These are phyloP conservation scores for Chelonus formosanus DNA, from an alignment of 2,888 invertebrate species.

Conservation along the genomic window DNA sequence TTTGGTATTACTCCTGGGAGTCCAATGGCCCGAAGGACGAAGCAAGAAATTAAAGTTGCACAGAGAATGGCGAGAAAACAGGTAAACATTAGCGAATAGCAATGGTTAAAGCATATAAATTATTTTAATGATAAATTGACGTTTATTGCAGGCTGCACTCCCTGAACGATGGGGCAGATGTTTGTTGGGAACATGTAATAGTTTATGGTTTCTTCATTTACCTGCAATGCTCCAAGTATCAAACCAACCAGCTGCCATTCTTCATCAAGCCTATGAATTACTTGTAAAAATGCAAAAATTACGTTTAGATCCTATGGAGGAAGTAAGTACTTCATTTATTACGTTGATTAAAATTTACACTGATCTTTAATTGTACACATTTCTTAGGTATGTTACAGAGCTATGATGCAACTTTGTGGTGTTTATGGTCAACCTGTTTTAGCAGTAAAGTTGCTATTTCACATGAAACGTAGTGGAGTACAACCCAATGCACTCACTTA, in stretches of 20 bases:
- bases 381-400: constrained; percentile 88
- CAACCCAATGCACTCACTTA: constrained; percentile 98
- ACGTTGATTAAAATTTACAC: constrained; percentile 1
- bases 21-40: constrained; percentile 91
- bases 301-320: constrained; percentile 85
- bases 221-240: constrained; percentile 79
- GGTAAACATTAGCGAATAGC: constrained; percentile 40
- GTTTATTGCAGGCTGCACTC: constrained; percentile 66
- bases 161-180: constrained; percentile 95
- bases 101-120: constrained; percentile 8
- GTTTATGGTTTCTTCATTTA: constrained; percentile 95
- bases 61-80: constrained; percentile 79
- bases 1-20: constrained; percentile 75
- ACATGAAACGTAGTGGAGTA: constrained; percentile 92
- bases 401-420: constrained; percentile 98
- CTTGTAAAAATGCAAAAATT: constrained; percentile 87
- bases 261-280: constrained; percentile 79
- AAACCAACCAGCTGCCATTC: constrained; percentile 67
- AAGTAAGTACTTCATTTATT: constrained; percentile 68
- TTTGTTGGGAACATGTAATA: constrained; percentile 86
- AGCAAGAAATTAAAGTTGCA: constrained; percentile 93
- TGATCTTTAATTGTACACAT: neutral
- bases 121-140: constrained; percentile 5
- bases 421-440: constrained; percentile 92
- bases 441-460: constrained; percentile 89